Conservation (phyloP, 1,140 invertebrate species). For the Trachymyrmex cornetzi region DNA sequence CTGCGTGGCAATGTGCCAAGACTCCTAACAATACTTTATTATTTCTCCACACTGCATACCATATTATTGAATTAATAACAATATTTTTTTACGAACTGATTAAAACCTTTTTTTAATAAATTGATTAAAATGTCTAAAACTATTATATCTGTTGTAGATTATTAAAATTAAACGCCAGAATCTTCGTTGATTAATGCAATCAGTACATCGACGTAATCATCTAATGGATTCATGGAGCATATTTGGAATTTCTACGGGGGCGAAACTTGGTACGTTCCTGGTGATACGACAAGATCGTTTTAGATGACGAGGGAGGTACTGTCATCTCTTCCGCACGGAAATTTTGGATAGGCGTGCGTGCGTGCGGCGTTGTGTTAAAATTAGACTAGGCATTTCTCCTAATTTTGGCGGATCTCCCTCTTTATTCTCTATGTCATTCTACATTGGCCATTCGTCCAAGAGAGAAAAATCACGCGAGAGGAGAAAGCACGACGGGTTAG, state of each 20-base stretch:
- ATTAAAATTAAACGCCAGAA: slow-evolving; percentile 1
- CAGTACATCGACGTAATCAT: neutral
- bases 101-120: neutral
- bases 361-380: slow-evolving; percentile 34
- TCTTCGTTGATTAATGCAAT: too few relatives aligned
- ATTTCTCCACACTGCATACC: neutral
- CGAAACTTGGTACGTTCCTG: slow-evolving; percentile 25
- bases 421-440: neutral
- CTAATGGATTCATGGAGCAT: neutral
- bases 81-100: neutral
- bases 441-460: slow-evolving; percentile 10
- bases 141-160: neutral
- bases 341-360: slow-evolving; percentile 15
- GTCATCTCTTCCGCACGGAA: neutral
- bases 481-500: slow-evolving; percentile 42
- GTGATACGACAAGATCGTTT: slow-evolving; percentile 24
- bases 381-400: neutral
- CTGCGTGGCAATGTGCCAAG: neutral
- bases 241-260: neutral
- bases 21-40: neutral
- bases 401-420: neutral
- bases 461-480: slow-evolving; percentile 31
- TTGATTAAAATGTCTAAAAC: neutral
- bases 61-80: neutral
- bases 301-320: slow-evolving; percentile 1